phyloP scores from a whole-genome alignment of 2,113 vertebrate genomes.

The Chlorodrepanis virens region DNA sequence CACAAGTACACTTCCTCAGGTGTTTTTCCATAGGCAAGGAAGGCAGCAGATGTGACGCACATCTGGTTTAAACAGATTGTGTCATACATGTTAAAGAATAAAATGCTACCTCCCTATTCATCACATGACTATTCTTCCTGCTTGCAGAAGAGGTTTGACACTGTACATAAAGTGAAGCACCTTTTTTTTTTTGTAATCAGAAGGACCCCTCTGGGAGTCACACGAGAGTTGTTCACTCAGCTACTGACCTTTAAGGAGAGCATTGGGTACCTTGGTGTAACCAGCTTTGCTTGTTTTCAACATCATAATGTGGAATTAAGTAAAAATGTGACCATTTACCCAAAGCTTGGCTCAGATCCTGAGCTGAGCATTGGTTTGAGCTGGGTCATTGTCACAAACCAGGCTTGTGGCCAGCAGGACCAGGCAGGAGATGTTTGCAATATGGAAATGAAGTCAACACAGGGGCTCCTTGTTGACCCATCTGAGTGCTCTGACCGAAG shows the following conservation, averaged over 20 bases:
- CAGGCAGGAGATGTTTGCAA: not conserved
- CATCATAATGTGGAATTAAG: not conserved
- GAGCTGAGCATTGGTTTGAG: not conserved
- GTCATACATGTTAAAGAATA: not conserved
- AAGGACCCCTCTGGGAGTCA: not conserved
- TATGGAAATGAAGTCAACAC: not conserved
- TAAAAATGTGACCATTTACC: not conserved
- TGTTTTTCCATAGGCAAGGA: not conserved
- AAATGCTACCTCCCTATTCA: not conserved
- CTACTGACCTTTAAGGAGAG: not conserved
- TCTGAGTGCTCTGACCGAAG: not conserved
- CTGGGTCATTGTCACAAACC: not conserved
- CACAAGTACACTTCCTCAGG: not conserved
- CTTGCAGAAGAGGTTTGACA: not conserved
- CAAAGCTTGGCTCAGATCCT: not conserved
- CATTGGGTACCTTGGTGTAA: not conserved
- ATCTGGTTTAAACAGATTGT: not conserved
- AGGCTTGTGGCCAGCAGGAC: not conserved
- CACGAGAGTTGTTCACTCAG: not conserved
- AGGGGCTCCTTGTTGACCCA: not conserved
- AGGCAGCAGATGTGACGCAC: not conserved
- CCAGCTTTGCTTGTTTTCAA: not conserved
- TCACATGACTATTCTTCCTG: not conserved
- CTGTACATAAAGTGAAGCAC: not conserved
- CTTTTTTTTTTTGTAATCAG: not conserved